Base-by-base conservation (phyloP, 1,140 invertebrate genomes). In the Drosophila mojavensis region DNA sequence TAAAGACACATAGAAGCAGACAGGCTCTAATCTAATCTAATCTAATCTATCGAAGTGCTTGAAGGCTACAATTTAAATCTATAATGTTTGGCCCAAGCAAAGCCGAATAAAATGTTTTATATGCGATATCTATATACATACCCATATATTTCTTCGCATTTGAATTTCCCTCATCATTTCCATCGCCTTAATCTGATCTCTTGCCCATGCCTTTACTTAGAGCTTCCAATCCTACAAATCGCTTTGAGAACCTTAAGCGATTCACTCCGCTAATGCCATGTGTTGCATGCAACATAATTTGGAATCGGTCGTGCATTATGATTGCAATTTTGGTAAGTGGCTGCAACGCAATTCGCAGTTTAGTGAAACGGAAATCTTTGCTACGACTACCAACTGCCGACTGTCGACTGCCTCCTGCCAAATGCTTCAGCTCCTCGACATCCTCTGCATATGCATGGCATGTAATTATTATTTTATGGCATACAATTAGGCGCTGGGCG, bases 391-490 rank as follows among this genome's bases (percentile, higher is more conserved):
- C 63, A 55, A 45, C 39, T 43, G 50, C 26, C 63, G 63, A 45
- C 39, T 45, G 15, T 5, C 20, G 13, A 17, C 5, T 15, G 5
- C 30, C n/a, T 4, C 5, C 5, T 15, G 5, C n/a, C 41, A 45
- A n/a, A 39, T 39, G 36, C 3, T 5, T 17, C 15, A 9, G 43
- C 43, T 39, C 10, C 36, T 39, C 43, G 58, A 28, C 39, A 45
- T 60, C 58, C 51, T 67, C 51, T 69, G 73, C 76, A 80, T 80
- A 83, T 84, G 81, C 81, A 85, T 69, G 74, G 69, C 70, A 66
- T 85, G 78, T 85, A 85, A 85, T 85, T 85, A 85, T 85, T 85
- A 85, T 85, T 85, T 85, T 85, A 85, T 85, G 79, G 82, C 81
- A 78, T 81, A 85, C 78, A 85, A 85, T 85, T 85, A 85, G 81